Conservation (phyloP, 2,888 invertebrate species). For the Phytoseiulus persimilis region DNA sequence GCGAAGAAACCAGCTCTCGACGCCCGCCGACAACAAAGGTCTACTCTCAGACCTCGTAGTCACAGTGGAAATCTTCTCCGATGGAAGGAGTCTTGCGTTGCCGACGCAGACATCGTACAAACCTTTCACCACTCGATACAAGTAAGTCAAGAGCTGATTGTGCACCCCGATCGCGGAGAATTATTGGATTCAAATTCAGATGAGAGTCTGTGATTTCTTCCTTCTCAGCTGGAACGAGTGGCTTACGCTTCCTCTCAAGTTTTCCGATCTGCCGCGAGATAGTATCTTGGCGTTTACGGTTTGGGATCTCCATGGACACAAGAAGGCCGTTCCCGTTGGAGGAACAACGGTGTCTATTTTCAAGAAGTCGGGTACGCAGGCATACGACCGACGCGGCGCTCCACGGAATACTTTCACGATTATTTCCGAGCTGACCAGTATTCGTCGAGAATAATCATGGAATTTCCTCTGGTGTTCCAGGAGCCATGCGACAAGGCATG, state of each 20-base stretch:
- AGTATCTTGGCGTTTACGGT: conserved; percentile 77
- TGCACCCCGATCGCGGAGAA: background rate
- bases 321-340: conserved; percentile 73
- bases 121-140: conserved; percentile 82
- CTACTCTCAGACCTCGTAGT: conserved; percentile 70
- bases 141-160: conserved; percentile 55
- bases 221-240: conserved; percentile 88
- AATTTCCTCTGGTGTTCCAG: conserved; percentile 41
- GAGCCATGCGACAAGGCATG: conserved; percentile 58
- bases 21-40: conserved; percentile 15
- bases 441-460: too few species aligned
- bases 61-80: conserved; percentile 70
- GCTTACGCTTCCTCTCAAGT: conserved; percentile 79
- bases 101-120: conserved; percentile 85
- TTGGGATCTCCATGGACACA: conserved; percentile 81
- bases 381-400: background rate
- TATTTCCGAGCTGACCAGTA: too few species aligned
- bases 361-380: conserved; percentile 69
- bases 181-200: background rate
- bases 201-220: conserved; percentile 28
- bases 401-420: background rate
- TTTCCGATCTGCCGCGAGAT: conserved; percentile 78
- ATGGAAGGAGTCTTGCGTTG: conserved; percentile 69
- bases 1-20: conserved; percentile 25
- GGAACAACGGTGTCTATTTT: conserved; percentile 87